Base-by-base conservation (phyloP, 2,888 invertebrate genomes). In the Tortricodes alternella region DNA sequence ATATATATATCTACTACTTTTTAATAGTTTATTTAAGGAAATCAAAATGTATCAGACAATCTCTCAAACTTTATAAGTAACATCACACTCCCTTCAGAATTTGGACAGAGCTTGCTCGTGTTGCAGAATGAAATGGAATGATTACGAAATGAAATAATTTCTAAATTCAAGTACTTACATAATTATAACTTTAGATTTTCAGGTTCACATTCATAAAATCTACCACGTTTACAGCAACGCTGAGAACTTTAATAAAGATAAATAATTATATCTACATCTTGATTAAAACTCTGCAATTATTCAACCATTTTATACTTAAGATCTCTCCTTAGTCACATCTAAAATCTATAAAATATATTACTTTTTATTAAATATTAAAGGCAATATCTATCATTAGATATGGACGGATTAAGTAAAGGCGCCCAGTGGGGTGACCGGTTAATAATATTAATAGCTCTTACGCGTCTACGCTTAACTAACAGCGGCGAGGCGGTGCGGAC, bases 281-380 rank as follows among this genome's bases (percentile, higher is more conserved):
- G n/a, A 77, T 80, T 85, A 84, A 85, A 85, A 75, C 76, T 84
- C 77, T 85, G 78, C 76, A 80, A 76, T 77, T 81, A 76, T 82
- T 77, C 78, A 87, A 85, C 84, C 80, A 79, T 74, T 73, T 79
- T 76, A 83, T 79, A 79, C 74, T 80, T 85, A 81, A 80, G 78
- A 86, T 80, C 79, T 78, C 68, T 73, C 73, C 83, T 85, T 85
- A 83, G 76, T 78, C 78, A 83, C 69, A 72, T 73, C 83, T 87
- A 87, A 78, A 81, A 68, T 82, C 88, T 89, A 90, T 88, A 89
- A 90, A 89, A 89, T 89, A 89, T 90, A 89, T 90, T 89, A 87
- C 85, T 90, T 86, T 89, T 85, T 89, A 89, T 88, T 89, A 89
- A 88, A 89, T 87, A 89, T 89, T 90, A 89, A 89, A 90, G 89